Conservation (phyloP, 2,797 vertebrate genomes). For the Semotilus atromaculatus region DNA sequence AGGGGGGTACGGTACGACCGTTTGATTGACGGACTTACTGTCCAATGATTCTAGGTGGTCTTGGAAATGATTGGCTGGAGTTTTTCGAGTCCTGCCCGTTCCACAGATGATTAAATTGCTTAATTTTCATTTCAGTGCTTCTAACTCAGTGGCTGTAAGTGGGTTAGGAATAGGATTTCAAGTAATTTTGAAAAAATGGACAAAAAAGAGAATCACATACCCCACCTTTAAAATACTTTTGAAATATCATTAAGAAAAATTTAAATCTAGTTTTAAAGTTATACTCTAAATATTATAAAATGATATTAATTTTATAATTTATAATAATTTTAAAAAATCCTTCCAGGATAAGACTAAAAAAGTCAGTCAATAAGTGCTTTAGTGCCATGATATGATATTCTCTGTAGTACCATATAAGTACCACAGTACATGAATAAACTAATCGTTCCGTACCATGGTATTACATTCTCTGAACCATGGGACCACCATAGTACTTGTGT, state of each 20-base stretch:
- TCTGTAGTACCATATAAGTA: background rate
- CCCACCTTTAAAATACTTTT: too few species aligned
- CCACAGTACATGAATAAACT: conserved; percentile 6
- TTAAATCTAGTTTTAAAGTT: background rate
- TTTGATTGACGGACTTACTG: too few species aligned
- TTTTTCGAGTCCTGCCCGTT: too few species aligned
- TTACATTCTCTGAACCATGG: background rate
- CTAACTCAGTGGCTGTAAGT: too few species aligned
- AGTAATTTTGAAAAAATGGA: too few species aligned
- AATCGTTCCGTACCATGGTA: background rate
- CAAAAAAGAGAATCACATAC: too few species aligned
- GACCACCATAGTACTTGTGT: background rate
- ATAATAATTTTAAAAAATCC: background rate
- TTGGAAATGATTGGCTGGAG: too few species aligned
- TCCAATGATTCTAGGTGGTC: too few species aligned
- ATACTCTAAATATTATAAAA: background rate
- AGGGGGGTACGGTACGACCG: too few species aligned
- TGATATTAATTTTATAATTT: background rate
- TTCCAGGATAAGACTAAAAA: background rate
- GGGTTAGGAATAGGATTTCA: too few species aligned
- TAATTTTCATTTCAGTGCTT: too few species aligned
- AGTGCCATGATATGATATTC: background rate
- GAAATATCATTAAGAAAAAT: background rate
- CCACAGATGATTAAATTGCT: too few species aligned
- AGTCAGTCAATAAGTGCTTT: background rate